Evolutionary conservation across 2,797 vertebrate species (phyloP), one percentile per base, ranked within the genome.

Genomic region (Trachurus trachurus): DNA sequence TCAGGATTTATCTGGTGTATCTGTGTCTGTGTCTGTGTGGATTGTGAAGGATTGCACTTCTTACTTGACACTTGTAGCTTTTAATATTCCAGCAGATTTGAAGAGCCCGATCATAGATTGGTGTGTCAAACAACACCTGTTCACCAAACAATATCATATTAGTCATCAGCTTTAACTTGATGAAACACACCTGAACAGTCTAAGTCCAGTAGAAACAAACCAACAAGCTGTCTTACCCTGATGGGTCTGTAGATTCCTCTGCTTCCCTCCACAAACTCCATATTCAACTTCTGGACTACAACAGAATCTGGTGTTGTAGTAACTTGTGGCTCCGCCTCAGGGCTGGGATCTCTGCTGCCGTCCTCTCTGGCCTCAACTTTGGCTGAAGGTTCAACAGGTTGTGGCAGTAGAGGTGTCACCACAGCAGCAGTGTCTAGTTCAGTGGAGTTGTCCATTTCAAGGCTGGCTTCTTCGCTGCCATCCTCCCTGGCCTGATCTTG

Each of bases 11-110:
- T 31, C 31, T 37, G 16, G 11, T 6, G 19, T 34, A 37, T 57
- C 34, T 34, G 3, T n/a, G n/a, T n/a, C n/a, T n/a, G n/a, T n/a
- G n/a, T 34, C 13, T 9, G 8, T 34, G 54, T 19, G 1, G 1
- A 8, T 21, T 59, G 17, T 16, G 34, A 56, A 34, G 5, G 21
- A 64, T 17, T 29, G 64, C 10, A 57, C 16, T 7, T 61, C 53
- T 68, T 52, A 78, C 7, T 17, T 72, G 37, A 44, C 44, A 47
- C n/a, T 53, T 56, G 21, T 71, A 65, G 21, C 49, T 53, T 12
- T 15, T 19, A 21, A 42, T 52, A 21, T 29, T 6, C 77, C 40
- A 59, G 54, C 66, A 49, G 12, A 74, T 10, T 79, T 73, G 40
- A 64, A 70, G 56, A 63, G 50, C n/a, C 37, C 2, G 7, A 16